Evolutionary conservation across 1,140 invertebrate species (phyloP).

Genomic region (Eueides isabella): DNA sequence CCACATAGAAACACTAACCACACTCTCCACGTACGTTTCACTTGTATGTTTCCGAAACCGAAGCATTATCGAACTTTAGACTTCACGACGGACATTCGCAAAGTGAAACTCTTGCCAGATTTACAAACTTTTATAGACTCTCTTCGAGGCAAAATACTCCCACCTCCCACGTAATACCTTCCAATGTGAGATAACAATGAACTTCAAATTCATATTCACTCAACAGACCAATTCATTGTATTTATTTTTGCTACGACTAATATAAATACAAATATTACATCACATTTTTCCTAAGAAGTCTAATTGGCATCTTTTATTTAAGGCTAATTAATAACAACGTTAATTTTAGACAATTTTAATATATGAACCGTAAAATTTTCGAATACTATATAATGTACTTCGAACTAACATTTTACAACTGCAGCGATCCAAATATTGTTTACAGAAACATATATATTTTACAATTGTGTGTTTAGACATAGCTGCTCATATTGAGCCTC

Average conservation of each 20-base stretch:
- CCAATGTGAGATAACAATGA: constrained; percentile 24
- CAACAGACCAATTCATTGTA: constrained; percentile 4
- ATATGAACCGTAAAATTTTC: background rate
- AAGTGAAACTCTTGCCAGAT: constrained; percentile 39
- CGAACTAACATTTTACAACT: background rate
- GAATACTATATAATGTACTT: background rate
- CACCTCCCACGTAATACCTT: constrained; percentile 28
- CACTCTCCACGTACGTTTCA: constrained; percentile 36
- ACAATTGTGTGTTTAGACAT: no score
- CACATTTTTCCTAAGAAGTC: background rate
- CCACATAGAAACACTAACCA: constrained; percentile 33
- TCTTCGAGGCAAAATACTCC: constrained; percentile 21
- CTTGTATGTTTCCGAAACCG: constrained; percentile 29
- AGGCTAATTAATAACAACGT: constrained; percentile 2
- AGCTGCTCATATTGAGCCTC: no score
- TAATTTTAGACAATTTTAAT: background rate
- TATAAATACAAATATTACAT: background rate
- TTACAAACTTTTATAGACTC: constrained; percentile 35
- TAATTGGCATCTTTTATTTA: background rate
- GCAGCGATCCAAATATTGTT: background rate
- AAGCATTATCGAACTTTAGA: constrained; percentile 38
- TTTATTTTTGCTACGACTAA: constrained; percentile 4
- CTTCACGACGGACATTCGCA: constrained; percentile 37
- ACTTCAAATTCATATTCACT: constrained; percentile 17
- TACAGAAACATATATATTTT: no score